Evolutionary conservation across 2,113 vertebrate species (phyloP).

Genomic region (Saccopteryx bilineata): DNA sequence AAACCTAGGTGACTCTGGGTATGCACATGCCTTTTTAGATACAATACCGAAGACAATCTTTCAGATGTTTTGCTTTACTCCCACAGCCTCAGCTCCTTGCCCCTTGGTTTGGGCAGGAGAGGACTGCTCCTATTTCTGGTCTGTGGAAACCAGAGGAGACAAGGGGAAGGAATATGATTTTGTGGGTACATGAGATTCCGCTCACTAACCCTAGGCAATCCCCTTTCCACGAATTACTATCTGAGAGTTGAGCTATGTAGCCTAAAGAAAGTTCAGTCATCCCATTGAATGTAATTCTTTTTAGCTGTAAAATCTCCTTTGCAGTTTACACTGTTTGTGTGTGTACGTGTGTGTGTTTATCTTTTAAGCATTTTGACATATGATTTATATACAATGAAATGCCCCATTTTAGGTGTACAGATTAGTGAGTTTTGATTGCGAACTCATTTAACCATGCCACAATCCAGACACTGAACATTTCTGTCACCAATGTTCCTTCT

Average conservation of each 20-base stretch:
- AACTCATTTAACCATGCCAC: neutral
- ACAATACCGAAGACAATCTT: neutral
- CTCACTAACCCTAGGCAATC: neutral
- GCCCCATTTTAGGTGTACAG: neutral
- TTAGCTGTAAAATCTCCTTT: neutral
- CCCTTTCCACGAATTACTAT: neutral
- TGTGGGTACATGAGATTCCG: neutral
- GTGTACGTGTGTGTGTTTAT: neutral
- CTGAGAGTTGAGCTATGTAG: neutral
- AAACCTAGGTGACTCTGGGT: neutral
- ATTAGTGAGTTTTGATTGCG: slow-evolving; percentile 2
- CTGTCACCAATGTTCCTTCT: neutral
- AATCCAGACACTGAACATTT: neutral
- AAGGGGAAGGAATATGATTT: neutral
- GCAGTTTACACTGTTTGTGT: neutral
- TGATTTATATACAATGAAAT: neutral
- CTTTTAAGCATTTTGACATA: neutral
- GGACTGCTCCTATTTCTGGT: neutral
- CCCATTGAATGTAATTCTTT: neutral
- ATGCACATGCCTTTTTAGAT: neutral
- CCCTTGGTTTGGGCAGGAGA: neutral
- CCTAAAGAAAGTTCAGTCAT: neutral
- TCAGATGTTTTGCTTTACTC: neutral
- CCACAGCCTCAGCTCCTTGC: neutral
- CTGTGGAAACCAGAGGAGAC: neutral